Conservation (phyloP, 2,113 vertebrate species). For the Rhinopomastus cyanomelas region DNA sequence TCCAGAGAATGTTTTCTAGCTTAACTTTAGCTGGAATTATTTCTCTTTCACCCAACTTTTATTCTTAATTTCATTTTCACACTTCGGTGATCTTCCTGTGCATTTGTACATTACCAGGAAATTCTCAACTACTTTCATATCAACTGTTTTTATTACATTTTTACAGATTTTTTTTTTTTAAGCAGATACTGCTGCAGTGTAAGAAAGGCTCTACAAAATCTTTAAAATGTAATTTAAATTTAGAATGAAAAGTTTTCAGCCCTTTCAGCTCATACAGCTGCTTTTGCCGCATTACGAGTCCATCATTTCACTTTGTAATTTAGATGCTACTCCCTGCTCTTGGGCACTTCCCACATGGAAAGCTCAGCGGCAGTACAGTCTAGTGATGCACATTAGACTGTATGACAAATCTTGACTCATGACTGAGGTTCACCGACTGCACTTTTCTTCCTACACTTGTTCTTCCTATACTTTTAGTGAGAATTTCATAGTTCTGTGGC, state of each 20-base stretch:
- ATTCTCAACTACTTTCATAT: not conserved
- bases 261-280: not conserved
- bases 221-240: not conserved
- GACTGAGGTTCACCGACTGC: not conserved
- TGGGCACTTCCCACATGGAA: not conserved
- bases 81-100: not conserved
- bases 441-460: not conserved
- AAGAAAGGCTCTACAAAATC: not conserved
- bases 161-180: not conserved
- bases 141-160: not conserved
- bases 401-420: not conserved
- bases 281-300: not conserved
- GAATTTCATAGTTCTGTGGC: not conserved
- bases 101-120: not conserved
- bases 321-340: not conserved
- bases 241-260: not conserved
- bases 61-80: slow-evolving; percentile 24
- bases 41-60: not conserved
- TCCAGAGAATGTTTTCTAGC: not conserved
- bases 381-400: not conserved
- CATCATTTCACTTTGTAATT: not conserved
- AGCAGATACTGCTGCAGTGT: not conserved
- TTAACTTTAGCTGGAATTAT: not conserved
- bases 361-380: not conserved
- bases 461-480: not conserved